These are phyloP conservation scores for Rotaria macrura DNA, from an alignment of 2,888 invertebrate genomes.

Conservation along the genomic window DNA sequence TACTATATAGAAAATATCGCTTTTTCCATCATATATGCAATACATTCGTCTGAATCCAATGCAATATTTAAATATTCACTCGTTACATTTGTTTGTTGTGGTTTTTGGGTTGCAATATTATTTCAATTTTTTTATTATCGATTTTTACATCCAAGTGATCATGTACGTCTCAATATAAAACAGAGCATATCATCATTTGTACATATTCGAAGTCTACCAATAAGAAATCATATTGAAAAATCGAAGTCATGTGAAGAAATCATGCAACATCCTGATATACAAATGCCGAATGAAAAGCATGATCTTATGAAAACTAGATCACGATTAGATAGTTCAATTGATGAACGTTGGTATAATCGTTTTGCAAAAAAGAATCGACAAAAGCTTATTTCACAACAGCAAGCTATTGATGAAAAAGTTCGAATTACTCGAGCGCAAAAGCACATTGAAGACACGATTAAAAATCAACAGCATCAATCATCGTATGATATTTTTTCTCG, in stretches of 20 bases:
- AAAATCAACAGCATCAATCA: background rate
- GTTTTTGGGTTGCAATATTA: slow-evolving; percentile 41
- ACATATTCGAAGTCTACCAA: background rate
- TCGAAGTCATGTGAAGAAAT: background rate
- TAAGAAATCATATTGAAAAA: background rate
- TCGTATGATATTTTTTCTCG: background rate
- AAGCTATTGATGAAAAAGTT: background rate
- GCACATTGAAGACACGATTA: background rate
- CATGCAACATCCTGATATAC: background rate
- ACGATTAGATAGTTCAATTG: background rate
- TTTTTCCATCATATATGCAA: slow-evolving; percentile 51
- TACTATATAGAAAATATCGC: slow-evolving; percentile 50
- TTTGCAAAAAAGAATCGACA: background rate
- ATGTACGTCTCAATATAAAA: background rate
- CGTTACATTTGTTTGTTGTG: slow-evolving; percentile 41
- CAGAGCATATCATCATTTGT: background rate
- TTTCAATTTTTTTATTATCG: slow-evolving; percentile 47
- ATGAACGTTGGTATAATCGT: slow-evolving; percentile 2
- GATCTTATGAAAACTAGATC: background rate
- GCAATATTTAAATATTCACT: slow-evolving; percentile 46
- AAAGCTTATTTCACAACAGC: background rate
- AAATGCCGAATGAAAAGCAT: background rate
- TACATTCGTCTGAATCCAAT: slow-evolving; percentile 39
- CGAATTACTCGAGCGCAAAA: background rate
- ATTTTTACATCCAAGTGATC: slow-evolving; percentile 42